Percentiles rank a stretch among this genome's conserved stretches.
Conservation (phyloP, 2,797 vertebrate genomes). For the Euthynnus affinis region DNA sequence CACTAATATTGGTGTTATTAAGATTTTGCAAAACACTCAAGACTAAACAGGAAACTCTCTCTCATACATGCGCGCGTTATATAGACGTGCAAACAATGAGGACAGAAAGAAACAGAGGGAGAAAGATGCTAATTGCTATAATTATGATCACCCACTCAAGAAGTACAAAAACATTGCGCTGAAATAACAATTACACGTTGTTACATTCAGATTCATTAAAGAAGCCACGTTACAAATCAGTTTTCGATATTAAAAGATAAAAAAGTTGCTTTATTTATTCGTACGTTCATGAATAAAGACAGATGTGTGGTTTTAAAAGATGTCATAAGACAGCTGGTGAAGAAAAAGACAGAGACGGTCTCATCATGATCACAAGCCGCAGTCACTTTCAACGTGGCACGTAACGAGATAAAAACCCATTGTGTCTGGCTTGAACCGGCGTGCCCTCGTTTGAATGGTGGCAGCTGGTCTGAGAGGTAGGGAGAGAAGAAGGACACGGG, state of each 20-base stretch:
- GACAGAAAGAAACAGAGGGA: constrained; percentile 38
- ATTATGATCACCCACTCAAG: constrained; percentile 67
- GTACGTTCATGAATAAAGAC: constrained; percentile 15
- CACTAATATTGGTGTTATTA: constrained; percentile 19
- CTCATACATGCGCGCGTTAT: constrained; percentile 3
- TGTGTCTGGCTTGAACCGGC: constrained; percentile 52
- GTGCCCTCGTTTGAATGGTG: constrained; percentile 56
- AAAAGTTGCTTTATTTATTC: constrained; percentile 20
- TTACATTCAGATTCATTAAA: constrained; percentile 39
- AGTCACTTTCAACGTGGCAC: constrained; percentile 26
- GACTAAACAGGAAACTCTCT: not conserved
- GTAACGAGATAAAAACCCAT: constrained; percentile 49
- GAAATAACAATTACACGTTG: constrained; percentile 54
- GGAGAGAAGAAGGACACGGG: constrained; percentile 57
- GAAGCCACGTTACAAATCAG: constrained; percentile 29
- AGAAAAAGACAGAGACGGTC: not conserved
- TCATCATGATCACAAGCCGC: constrained; percentile 7
- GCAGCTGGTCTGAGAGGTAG: constrained; percentile 65
- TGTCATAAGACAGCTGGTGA: too few relatives aligned
- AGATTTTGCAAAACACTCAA: not conserved
- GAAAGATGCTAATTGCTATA: constrained; percentile 60
- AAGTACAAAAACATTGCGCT: constrained; percentile 49
- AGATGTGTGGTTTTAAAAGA: not conserved
- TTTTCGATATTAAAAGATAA: constrained; percentile 7
- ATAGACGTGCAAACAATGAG: constrained; percentile 30